phyloP scores from a whole-genome alignment of 2,113 vertebrate species.

The Microtus ochrogaster region DNA sequence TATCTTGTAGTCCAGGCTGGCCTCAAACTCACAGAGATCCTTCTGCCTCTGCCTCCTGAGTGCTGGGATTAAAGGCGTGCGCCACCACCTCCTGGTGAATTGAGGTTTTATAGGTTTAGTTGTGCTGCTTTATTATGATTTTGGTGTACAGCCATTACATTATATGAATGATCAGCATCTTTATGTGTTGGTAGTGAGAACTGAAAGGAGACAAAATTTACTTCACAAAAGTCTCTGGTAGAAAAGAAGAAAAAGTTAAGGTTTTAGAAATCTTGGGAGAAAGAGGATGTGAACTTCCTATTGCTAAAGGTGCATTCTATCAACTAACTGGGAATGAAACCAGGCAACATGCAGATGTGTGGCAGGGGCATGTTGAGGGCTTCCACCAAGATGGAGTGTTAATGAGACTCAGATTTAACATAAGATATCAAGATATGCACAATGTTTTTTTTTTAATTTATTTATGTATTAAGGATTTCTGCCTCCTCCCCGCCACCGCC shows the following conservation, averaged over 20 bases:
- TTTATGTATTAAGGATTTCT: no score
- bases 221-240: background rate
- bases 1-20: no score
- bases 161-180: background rate
- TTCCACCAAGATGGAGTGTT: background rate
- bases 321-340: background rate
- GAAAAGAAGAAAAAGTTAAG: background rate
- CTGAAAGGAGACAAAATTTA: background rate
- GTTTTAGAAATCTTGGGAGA: background rate
- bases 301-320: background rate
- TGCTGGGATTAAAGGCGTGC: no score
- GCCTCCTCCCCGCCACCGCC: no score
- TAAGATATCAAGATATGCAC: background rate
- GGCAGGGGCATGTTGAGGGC: background rate
- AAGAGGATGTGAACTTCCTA: background rate
- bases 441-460: constrained; percentile 25
- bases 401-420: background rate
- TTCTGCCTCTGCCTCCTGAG: no score
- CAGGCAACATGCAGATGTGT: background rate
- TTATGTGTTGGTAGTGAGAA: background rate
- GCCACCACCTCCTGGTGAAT: background rate
- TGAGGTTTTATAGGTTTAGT: background rate
- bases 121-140: background rate
- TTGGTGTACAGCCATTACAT: background rate
- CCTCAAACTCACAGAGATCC: no score